phyloP scores from a whole-genome alignment of 2,888 invertebrate species.

The Scaptomyza polygonia region DNA sequence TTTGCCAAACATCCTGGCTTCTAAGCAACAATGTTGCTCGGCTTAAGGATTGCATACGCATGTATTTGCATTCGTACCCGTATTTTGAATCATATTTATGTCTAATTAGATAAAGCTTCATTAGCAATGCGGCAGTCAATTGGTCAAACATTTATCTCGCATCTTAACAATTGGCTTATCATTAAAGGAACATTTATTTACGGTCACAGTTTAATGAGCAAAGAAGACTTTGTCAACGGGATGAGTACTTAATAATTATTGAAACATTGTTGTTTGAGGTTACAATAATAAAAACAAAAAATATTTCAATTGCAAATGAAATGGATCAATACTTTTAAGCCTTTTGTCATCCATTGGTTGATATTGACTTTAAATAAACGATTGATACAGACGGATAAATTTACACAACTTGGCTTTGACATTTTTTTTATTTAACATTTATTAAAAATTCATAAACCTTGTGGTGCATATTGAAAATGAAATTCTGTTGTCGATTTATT shows the following conservation, averaged over 20 bases:
- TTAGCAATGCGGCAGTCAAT: not conserved
- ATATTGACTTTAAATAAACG: no score
- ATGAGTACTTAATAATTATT: not conserved
- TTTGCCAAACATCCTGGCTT: not conserved
- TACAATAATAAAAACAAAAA: not conserved
- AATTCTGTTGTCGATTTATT: no score
- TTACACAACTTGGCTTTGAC: no score
- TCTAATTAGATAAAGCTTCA: conserved; percentile 1
- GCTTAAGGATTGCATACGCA: not conserved
- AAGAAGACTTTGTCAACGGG: not conserved
- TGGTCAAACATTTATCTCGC: not conserved
- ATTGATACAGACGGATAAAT: no score
- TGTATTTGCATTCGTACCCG: not conserved
- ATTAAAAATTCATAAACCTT: no score
- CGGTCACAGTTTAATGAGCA: not conserved
- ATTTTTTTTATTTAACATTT: no score
- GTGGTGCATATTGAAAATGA: no score
- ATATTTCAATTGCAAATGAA: not conserved
- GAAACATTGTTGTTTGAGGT: not conserved
- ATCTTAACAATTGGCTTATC: not conserved
- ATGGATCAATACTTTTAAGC: not conserved
- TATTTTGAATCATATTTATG: not conserved
- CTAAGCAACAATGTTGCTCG: not conserved
- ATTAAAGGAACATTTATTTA: conserved; percentile 3
- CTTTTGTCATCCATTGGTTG: no score